A percentile compares a stretch with the other conserved stretches of the same genome.
Conservation (phyloP, 2,797 vertebrate species). For the Clarias platycephalus region DNA sequence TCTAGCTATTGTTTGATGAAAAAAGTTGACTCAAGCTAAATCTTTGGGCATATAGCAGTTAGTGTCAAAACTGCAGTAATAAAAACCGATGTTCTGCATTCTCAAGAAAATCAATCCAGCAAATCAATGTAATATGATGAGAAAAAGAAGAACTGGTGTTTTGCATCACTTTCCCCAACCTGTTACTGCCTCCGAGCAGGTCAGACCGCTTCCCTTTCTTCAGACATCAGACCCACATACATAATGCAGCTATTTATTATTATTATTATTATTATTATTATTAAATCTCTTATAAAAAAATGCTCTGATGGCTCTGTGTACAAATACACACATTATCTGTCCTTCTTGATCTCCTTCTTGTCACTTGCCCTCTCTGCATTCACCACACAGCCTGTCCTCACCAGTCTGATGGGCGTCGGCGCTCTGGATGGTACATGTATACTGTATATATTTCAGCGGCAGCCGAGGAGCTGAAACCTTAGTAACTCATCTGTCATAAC, state of each 20-base stretch:
- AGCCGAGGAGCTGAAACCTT: constrained; percentile 34
- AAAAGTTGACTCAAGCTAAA: not conserved
- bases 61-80: not conserved
- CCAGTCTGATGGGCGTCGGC: constrained; percentile 42
- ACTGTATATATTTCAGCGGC: constrained; percentile 40
- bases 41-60: not conserved
- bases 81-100: not conserved
- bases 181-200: not conserved
- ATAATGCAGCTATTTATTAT: too few relatives aligned
- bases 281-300: not conserved
- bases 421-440: constrained; percentile 4
- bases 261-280: not conserved
- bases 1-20: not conserved
- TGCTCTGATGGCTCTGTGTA: not conserved
- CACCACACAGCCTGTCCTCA: constrained; percentile 29
- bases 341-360: not conserved
- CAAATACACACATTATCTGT: not conserved
- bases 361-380: constrained; percentile 23
- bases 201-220: not conserved
- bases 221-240: not conserved
- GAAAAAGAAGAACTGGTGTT: not conserved
- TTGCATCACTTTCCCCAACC: not conserved
- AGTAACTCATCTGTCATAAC: constrained; percentile 42
- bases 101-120: too few relatives aligned
- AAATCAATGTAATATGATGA: too few relatives aligned